A percentile compares a stretch with the other conserved stretches of the same genome.
Evolutionary conservation across 2,888 invertebrate species (phyloP).

Genomic region (Apotomis capreana): DNA sequence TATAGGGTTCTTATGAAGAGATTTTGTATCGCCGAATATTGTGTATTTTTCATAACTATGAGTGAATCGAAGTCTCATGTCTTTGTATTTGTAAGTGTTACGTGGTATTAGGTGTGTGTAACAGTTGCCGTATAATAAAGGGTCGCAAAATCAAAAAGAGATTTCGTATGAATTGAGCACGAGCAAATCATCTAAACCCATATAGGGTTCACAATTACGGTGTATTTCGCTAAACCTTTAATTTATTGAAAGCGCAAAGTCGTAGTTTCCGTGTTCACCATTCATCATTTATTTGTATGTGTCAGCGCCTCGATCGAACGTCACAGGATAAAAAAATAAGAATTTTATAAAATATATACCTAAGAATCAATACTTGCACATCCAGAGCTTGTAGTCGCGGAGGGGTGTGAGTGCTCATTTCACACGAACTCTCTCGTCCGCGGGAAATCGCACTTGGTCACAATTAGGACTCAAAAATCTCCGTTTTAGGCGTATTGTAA

Average conservation of each 20-base stretch:
- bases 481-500: conserved; percentile 34
- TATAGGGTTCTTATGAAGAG: conserved; percentile 65
- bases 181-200: background rate
- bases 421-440: conserved; percentile 2
- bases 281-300: too few species aligned
- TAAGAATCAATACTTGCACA: too few species aligned
- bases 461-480: conserved; percentile 21
- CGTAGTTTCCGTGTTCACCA: too few species aligned
- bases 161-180: conserved; percentile 14
- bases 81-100: conserved; percentile 38
- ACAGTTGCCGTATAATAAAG: conserved; percentile 15
- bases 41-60: conserved; percentile 72
- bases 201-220: too few species aligned
- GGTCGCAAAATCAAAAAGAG: background rate
- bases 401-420: conserved; percentile 14
- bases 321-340: too few species aligned
- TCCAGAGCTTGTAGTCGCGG: too few species aligned
- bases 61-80: conserved; percentile 49
- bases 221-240: too few species aligned
- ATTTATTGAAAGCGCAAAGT: too few species aligned
- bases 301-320: too few species aligned
- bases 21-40: conserved; percentile 67
- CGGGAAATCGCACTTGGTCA: conserved; percentile 26
- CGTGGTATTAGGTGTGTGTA: conserved; percentile 22
- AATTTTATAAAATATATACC: too few species aligned